These are phyloP conservation scores for Trissolcus japonicus DNA, from an alignment of 2,888 invertebrate genomes.

Conservation along the genomic window DNA sequence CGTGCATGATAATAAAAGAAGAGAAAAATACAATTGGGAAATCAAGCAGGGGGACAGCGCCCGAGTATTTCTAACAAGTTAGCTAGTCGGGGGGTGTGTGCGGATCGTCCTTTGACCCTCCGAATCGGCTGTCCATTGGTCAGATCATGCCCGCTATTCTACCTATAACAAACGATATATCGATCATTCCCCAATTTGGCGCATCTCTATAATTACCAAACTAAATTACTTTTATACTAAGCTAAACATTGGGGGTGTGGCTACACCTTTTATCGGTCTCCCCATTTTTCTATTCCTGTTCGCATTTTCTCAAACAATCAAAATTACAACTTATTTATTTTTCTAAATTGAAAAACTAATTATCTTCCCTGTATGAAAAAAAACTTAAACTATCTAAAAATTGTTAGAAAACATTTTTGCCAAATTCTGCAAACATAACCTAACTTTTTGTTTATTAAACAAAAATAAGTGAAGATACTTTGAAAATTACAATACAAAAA, in stretches of 20 bases:
- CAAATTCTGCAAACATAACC: no score
- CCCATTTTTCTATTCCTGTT: background rate
- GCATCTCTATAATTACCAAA: slow-evolving; percentile 45
- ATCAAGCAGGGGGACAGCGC: slow-evolving; percentile 35
- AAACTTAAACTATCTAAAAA: no score
- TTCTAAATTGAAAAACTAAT: no score
- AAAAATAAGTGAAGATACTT: no score
- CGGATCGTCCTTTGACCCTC: slow-evolving; percentile 60
- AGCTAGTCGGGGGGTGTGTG: slow-evolving; percentile 54
- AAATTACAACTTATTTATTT: no score
- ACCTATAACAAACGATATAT: slow-evolving; percentile 53
- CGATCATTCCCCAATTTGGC: slow-evolving; percentile 57
- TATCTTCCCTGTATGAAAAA: no score
- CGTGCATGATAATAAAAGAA: slow-evolving; percentile 43
- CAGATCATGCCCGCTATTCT: slow-evolving; percentile 50
- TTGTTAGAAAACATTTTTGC: no score
- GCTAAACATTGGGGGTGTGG: slow-evolving; percentile 49
- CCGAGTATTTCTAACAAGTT: slow-evolving; percentile 45
- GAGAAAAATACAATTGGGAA: slow-evolving; percentile 43
- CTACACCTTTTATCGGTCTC: slow-evolving; percentile 24
- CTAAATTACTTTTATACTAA: slow-evolving; percentile 40
- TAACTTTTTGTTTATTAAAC: no score
- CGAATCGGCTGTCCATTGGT: slow-evolving; percentile 56
- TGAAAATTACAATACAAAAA: no score
- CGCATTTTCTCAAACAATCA: background rate